Percentiles rank a stretch among this genome's conserved stretches.
Conservation (phyloP, 2,888 invertebrate genomes). For the Lamellibrachia columna region DNA sequence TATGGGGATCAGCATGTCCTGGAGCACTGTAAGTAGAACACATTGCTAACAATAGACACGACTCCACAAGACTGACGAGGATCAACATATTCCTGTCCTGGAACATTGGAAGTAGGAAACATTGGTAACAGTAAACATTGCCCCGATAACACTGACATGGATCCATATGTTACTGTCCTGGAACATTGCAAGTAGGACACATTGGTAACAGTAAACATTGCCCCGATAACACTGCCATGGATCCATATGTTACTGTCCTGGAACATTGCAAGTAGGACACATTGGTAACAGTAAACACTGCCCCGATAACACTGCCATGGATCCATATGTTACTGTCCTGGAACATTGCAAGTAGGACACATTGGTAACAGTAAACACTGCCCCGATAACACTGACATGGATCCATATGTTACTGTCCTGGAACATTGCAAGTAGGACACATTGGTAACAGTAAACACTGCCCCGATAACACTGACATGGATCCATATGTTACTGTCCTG, state of each 20-base stretch:
- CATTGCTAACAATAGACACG: background rate
- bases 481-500: no score
- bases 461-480: no score
- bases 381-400: no score
- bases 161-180: conserved; percentile 36
- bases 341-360: background rate
- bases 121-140: background rate
- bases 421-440: no score
- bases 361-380: background rate
- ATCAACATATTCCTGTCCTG: conserved; percentile 36
- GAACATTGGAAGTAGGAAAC: background rate
- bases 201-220: background rate
- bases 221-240: conserved; percentile 27
- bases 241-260: conserved; percentile 36
- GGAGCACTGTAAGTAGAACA: background rate
- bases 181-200: background rate
- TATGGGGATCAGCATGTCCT: conserved; percentile 28
- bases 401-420: no score
- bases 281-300: background rate
- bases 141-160: conserved; percentile 28
- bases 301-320: conserved; percentile 26
- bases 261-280: background rate
- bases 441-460: no score
- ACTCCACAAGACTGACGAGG: conserved; percentile 35
- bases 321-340: conserved; percentile 36